phyloP scores from a whole-genome alignment of 2,797 vertebrate genomes.

The Myripristis murdjan region DNA sequence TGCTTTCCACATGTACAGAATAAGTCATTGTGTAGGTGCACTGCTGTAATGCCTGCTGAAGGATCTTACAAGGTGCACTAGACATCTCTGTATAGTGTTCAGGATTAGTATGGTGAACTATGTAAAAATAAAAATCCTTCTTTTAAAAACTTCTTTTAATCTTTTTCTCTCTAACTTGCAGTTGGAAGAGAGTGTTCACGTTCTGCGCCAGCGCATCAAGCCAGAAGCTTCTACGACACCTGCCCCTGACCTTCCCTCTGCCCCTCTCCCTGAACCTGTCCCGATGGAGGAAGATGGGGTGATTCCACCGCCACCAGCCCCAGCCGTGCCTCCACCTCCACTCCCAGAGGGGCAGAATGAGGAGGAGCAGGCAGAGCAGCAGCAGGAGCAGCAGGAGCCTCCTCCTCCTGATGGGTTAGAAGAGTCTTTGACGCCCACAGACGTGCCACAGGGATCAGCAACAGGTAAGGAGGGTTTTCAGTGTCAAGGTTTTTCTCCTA shows the following conservation, averaged over 20 bases:
- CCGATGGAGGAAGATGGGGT: constrained; percentile 74
- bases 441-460: constrained; percentile 57
- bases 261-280: constrained; percentile 62
- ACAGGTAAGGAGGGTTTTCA: constrained; percentile 62
- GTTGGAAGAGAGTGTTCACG: constrained; percentile 90
- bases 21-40: background rate
- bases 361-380: constrained; percentile 71
- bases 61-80: background rate
- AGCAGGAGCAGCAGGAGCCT: constrained; percentile 65
- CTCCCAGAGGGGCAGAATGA: constrained; percentile 76
- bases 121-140: background rate
- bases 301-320: constrained; percentile 64
- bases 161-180: constrained; percentile 58
- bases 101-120: too few relatives aligned
- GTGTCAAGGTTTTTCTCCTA: background rate
- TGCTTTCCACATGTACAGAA: background rate
- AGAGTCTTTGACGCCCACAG: constrained; percentile 56
- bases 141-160: background rate
- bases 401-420: constrained; percentile 65
- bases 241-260: constrained; percentile 59
- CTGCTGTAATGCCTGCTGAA: background rate
- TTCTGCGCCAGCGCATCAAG: constrained; percentile 87
- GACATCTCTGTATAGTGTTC: background rate
- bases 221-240: constrained; percentile 70
- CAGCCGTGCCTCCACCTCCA: constrained; percentile 71